Conservation (phyloP, 2,797 vertebrate species). For the Chromis chromis region DNA sequence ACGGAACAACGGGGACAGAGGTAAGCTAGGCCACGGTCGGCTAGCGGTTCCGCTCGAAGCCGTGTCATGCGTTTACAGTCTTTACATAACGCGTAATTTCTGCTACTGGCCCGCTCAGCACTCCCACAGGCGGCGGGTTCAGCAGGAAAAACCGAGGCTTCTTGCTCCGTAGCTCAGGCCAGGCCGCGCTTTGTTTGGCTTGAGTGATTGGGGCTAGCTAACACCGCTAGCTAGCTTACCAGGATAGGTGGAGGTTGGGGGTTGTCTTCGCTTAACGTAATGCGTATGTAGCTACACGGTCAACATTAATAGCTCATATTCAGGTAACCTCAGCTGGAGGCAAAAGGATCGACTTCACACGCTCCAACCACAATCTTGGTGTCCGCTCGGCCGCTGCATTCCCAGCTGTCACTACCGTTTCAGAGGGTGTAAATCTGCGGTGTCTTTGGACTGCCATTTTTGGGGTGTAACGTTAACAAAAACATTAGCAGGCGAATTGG, state of each 20-base stretch:
- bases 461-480: constrained; percentile 84
- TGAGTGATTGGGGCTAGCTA: constrained; percentile 83
- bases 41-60: constrained; percentile 17
- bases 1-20: constrained; percentile 97
- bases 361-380: constrained; percentile 16
- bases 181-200: constrained; percentile 99
- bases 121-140: constrained; percentile 2
- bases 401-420: constrained; percentile 81
- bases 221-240: constrained; percentile 65
- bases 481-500: constrained; percentile 71
- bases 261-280: constrained; percentile 72
- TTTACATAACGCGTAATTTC: background rate
- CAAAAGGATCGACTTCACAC: constrained; percentile 18
- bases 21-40: constrained; percentile 80
- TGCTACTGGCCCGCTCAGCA: background rate
- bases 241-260: constrained; percentile 69
- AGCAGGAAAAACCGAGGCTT: constrained; percentile 90
- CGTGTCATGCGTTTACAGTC: constrained; percentile 15
- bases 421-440: constrained; percentile 77
- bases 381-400: constrained; percentile 64
- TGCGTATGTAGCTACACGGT: constrained; percentile 69
- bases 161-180: constrained; percentile 80
- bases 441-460: constrained; percentile 82
- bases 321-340: constrained; percentile 23
- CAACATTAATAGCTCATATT: constrained; percentile 54